Evolutionary conservation across 2,888 invertebrate species (phyloP).

Genomic region (Girardia tigrina): DNA sequence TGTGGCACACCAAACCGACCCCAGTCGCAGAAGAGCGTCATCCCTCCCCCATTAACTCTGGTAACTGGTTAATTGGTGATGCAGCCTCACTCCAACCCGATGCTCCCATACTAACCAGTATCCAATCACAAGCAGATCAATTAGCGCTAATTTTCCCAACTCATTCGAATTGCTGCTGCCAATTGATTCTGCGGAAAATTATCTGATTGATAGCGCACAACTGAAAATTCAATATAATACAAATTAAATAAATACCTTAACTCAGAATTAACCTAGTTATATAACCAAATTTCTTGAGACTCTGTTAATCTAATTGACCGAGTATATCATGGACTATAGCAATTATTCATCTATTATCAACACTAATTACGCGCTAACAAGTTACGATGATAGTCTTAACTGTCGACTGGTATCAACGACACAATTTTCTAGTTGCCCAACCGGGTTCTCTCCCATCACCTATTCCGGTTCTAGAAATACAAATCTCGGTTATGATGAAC

Average conservation of each 20-base stretch:
- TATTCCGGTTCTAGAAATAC: constrained; percentile 12
- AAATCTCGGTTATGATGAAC: constrained; percentile 10
- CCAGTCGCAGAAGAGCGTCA: constrained; percentile 6
- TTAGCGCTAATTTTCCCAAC: constrained; percentile 4
- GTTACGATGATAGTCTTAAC: constrained; percentile 14
- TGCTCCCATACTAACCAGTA: neutral
- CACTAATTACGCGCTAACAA: constrained; percentile 10
- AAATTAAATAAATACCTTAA: constrained; percentile 23
- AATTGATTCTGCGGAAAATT: constrained; percentile 2
- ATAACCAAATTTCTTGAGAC: neutral
- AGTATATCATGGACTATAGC: constrained; percentile 20
- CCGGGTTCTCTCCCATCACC: constrained; percentile 2
- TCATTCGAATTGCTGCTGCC: neutral
- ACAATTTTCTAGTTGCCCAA: constrained; percentile 12
- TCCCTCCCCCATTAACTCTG: constrained; percentile 18
- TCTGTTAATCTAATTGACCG: constrained; percentile 12
- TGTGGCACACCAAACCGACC: neutral
- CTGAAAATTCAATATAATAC: constrained; percentile 6
- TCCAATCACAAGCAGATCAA: neutral
- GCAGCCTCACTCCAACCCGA: neutral
- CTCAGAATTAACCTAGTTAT: constrained; percentile 20
- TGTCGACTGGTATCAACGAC: constrained; percentile 12
- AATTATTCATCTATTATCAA: constrained; percentile 23
- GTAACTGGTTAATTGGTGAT: constrained; percentile 23
- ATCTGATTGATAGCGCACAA: constrained; percentile 20